phyloP scores from a whole-genome alignment of 2,113 vertebrate genomes.

The Vireo altiloquus region DNA sequence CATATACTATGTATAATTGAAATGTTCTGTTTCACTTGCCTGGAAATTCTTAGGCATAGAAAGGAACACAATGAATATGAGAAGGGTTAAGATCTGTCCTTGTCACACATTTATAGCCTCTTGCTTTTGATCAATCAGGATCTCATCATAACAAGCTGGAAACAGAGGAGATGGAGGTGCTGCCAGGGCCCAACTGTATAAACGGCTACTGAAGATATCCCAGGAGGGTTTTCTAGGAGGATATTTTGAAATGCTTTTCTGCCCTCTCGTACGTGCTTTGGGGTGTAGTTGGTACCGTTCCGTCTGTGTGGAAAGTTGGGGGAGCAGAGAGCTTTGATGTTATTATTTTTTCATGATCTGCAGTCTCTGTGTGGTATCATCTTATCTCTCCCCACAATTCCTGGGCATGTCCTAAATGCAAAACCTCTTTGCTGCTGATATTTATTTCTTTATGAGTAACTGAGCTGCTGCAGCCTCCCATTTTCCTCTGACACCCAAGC shows the following conservation, averaged over 20 bases:
- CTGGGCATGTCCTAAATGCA: neutral
- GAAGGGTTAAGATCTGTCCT: neutral
- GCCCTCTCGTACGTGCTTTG: neutral
- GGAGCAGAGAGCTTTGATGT: neutral
- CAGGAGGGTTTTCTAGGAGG: neutral
- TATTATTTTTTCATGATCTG: neutral
- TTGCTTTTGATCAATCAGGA: neutral
- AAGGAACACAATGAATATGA: neutral
- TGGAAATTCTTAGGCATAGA: neutral
- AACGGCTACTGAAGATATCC: neutral
- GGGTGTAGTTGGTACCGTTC: neutral
- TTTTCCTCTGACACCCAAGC: fast-evolving
- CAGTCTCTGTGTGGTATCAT: neutral
- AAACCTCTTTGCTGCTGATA: neutral
- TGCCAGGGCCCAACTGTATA: neutral
- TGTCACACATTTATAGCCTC: neutral
- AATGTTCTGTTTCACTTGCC: neutral
- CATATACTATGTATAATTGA: neutral
- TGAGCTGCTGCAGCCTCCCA: neutral
- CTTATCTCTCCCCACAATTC: neutral
- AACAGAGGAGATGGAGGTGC: neutral
- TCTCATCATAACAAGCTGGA: neutral
- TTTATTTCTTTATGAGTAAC: neutral
- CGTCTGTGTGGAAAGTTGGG: neutral
- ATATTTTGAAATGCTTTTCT: neutral